Base-by-base conservation (phyloP, 2,888 invertebrate species). In the Lasius platythorax region DNA sequence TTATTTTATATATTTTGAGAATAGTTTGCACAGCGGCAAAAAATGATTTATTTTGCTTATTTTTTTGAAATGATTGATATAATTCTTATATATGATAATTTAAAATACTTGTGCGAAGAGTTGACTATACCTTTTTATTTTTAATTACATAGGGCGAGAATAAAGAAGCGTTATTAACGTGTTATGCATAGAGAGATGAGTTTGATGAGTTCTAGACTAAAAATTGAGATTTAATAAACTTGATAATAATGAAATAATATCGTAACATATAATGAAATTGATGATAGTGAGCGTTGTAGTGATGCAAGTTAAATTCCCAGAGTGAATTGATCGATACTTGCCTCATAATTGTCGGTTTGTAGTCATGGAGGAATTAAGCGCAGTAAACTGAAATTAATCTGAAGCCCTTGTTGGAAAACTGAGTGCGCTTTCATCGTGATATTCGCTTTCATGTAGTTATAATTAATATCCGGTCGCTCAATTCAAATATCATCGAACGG, bases 391-490 rank as follows among this genome's bases (percentile, higher is more conserved):
- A 87, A 85, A 89, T 83, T 78, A 79, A 81, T 66, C 81, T 46
- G 83, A 67, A 68, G 67, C 75, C 72, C 70, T 83, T 75, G 84
- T 79, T 85, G 84, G 83, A 61, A 87, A 79, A 89, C 87, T 79
- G 74, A 74, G 83, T 81, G 84, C 85, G 85, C 73, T 87, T 82
- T 67, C 85, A 46, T 78, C 50, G 66, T 68, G 72, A 83, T 82
- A 84, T 58, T 87, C 82, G 85, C 87, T 89, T 89, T 89, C 82
- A 82, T 76, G 79, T 70, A 81, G 85, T 87, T 90, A 91, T 91
- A 91, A 91, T 91, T 91, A 91, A 91, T 91, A 90, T 89, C 89
- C 87, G 85, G 81, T 82, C 82, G 90, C 85, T 88, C 91, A 88
- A 91, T 91, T 90, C 88, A 85, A 88, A 87, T 79, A 86, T 78